Conservation (phyloP, 2,797 vertebrate species). For the Vireo griseus region DNA sequence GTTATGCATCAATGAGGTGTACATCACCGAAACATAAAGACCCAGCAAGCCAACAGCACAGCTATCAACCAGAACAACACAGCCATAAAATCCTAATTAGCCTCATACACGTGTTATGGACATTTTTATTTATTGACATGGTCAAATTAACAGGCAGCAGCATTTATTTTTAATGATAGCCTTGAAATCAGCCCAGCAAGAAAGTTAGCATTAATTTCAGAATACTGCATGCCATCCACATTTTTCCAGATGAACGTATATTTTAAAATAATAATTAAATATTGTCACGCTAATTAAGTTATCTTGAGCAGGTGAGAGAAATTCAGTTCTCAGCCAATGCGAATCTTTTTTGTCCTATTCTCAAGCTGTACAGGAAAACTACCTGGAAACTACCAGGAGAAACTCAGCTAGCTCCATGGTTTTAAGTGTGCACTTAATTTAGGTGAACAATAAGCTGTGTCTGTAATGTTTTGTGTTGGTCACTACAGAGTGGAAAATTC, state of each 20-base stretch:
- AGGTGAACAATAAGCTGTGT: background rate
- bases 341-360: background rate
- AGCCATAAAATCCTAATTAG: conserved; percentile 63
- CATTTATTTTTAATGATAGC: conserved; percentile 53
- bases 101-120: conserved; percentile 43
- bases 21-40: conserved; percentile 57
- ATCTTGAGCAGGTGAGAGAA: background rate
- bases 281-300: background rate
- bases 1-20: conserved; percentile 60
- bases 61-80: conserved; percentile 58
- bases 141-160: conserved; percentile 58
- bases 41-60: conserved; percentile 28
- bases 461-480: background rate
- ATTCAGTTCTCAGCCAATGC: background rate
- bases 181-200: conserved; percentile 28
- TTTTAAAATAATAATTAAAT: conserved; percentile 13
- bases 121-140: conserved; percentile 62
- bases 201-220: conserved; percentile 23
- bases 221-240: background rate
- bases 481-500: background rate
- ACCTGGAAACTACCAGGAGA: background rate
- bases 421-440: background rate
- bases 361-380: background rate
- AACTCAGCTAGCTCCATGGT: background rate
- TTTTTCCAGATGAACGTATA: background rate